Conservation (phyloP, 2,888 invertebrate species). For the Eucera pruinosa region DNA sequence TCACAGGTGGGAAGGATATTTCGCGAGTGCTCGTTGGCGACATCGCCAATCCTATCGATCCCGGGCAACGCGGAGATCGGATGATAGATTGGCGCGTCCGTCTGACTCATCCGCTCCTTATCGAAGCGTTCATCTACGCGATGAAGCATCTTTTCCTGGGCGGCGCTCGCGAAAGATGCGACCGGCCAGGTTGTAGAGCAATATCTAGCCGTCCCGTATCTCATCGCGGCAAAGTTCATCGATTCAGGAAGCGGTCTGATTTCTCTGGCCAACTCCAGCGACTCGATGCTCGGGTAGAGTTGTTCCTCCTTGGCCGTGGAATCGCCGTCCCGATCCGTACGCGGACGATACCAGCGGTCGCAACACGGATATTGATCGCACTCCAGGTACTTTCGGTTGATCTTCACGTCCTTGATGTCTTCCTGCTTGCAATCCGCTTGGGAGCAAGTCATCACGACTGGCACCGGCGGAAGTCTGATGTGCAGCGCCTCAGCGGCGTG, state of each 20-base stretch:
- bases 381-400: slow-evolving; percentile 69
- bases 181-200: slow-evolving; percentile 52
- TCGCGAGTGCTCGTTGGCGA: neutral
- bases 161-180: slow-evolving; percentile 31
- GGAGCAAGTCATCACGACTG: slow-evolving; percentile 54
- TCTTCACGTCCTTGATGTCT: slow-evolving; percentile 72
- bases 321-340: slow-evolving; percentile 27
- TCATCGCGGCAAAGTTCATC: slow-evolving; percentile 39
- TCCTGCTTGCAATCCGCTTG: slow-evolving; percentile 68
- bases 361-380: slow-evolving; percentile 75
- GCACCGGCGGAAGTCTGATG: slow-evolving; percentile 76
- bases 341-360: slow-evolving; percentile 56
- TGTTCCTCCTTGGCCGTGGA: slow-evolving; percentile 43
- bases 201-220: slow-evolving; percentile 43
- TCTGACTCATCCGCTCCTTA: slow-evolving; percentile 8
- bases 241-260: slow-evolving; percentile 52
- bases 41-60: slow-evolving; percentile 30
- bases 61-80: slow-evolving; percentile 1
- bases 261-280: slow-evolving; percentile 30
- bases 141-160: slow-evolving; percentile 35
- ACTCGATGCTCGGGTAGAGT: slow-evolving; percentile 35
- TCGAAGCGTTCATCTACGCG: slow-evolving; percentile 20
- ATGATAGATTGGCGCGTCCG: slow-evolving; percentile 33
- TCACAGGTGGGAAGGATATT: neutral
- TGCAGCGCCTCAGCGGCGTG: slow-evolving; percentile 85